Conservation (phyloP, 2,113 vertebrate species). For the Heterochromis multidens region DNA sequence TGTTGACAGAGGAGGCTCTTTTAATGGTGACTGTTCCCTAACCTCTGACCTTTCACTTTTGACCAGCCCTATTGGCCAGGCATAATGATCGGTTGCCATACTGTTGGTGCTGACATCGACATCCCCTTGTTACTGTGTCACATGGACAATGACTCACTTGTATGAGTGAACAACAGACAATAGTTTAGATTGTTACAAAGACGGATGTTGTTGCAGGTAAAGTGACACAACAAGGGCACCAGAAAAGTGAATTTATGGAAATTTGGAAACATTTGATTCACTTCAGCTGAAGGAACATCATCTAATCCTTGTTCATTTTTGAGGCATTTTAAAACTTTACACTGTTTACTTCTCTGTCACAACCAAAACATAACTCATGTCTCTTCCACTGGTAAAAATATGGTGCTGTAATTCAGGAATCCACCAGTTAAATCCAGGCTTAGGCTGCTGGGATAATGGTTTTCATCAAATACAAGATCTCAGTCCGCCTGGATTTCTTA, state of each 20-base stretch:
- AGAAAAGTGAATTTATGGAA: background rate
- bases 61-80: slow-evolving; percentile 49
- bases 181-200: slow-evolving; percentile 10
- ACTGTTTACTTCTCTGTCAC: background rate
- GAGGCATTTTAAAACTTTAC: background rate
- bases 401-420: background rate
- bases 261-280: background rate
- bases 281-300: background rate
- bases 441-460: slow-evolving; percentile 2
- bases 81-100: slow-evolving; percentile 48
- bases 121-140: slow-evolving; percentile 53
- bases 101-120: slow-evolving; percentile 52
- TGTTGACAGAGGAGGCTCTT: slow-evolving; percentile 68
- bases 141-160: slow-evolving; percentile 52
- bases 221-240: background rate
- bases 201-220: slow-evolving; percentile 24
- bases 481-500: background rate
- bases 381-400: background rate
- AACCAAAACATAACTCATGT: background rate
- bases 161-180: slow-evolving; percentile 46
- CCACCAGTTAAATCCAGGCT: slow-evolving; percentile 8
- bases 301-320: background rate
- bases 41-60: slow-evolving; percentile 59
- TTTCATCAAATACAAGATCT: background rate
- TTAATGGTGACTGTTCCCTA: slow-evolving; percentile 51